phyloP scores from a whole-genome alignment of 37 sponge, comb jelly and placozoan genomes.

The Oopsacas minuta region DNA sequence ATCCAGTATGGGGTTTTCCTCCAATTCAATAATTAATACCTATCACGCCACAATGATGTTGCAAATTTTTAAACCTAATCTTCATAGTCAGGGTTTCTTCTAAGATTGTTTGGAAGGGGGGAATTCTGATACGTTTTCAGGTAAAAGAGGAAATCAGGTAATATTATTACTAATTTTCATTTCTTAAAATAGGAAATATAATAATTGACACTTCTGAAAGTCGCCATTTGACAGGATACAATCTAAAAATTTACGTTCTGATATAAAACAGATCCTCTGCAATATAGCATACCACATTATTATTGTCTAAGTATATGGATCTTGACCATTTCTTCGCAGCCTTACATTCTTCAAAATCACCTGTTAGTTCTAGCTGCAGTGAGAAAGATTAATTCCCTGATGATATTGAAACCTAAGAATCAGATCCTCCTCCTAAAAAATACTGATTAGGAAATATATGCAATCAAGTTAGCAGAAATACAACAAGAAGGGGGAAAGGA shows the following conservation, averaged over 20 bases:
- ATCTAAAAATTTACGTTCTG: not conserved
- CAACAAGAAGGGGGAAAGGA: slow-evolving; percentile 21
- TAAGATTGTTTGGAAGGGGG: too few species aligned
- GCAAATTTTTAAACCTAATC: too few species aligned
- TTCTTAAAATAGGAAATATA: not conserved
- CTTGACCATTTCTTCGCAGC: not conserved
- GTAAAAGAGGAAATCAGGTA: not conserved
- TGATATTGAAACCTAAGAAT: not conserved
- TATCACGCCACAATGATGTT: too few species aligned
- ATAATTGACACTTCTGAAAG: not conserved
- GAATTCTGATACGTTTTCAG: too few species aligned
- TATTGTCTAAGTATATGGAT: not conserved
- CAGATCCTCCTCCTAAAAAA: not conserved
- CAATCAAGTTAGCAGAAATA: not conserved
- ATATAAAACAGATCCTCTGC: not conserved
- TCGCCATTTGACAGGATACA: not conserved
- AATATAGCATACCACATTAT: not conserved
- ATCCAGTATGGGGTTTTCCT: too few species aligned
- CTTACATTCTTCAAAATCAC: not conserved
- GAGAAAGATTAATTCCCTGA: not conserved
- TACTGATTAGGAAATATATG: not conserved
- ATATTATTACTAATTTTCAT: not conserved
- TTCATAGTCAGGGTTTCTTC: too few species aligned
- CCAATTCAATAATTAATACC: too few species aligned
- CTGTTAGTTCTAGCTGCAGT: not conserved